Base-by-base conservation (phyloP, 1,140 invertebrate genomes). In the Philopotamus ludificatus region DNA sequence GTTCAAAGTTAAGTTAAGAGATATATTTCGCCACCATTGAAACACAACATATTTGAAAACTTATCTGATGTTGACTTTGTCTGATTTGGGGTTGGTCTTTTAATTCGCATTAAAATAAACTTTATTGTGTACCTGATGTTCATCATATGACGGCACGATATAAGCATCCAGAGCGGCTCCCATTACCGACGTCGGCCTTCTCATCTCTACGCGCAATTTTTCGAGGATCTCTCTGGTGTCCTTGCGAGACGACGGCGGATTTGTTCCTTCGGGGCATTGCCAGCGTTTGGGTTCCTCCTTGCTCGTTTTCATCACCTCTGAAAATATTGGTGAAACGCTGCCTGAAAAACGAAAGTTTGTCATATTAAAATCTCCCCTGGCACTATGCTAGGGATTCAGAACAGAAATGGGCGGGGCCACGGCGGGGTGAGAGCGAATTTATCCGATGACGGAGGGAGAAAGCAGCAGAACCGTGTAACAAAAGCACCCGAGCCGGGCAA, bases 71-170 rank as follows among this genome's bases (percentile, higher is more conserved):
- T n/a, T n/a, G n/a, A n/a, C 44, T 7, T 7, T 7, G 4, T 45
- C 3, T 7, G 3, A 51, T 4, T 51, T 51, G 9, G 49, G 22
- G 12, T 3, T 2, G 12, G 47, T 18, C 1, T 12, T 12, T 2
- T 2, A 2, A 21, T 3, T 21, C 7, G 18, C 3, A 53, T 58
- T 42, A 22, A 58, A 58, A 65, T 50, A n/a, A n/a, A n/a, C n/a
- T n/a, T n/a, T 1, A 15, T n/a, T 9, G 50, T 18, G 50, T 77
- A 89, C 88, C 83, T 89, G 86, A 79, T 93, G 91, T 69, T 91
- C 90, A 72, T 93, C 91, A 59, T 85, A 87, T 10, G 86, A 87
- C 20, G 90, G 88, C 22, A 92, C 77, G 50, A 93, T 84, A 68
- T 90, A 92, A 0, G 88, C 91, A 72, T 91, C 84, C 0, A 90